Conservation (phyloP, 2,888 invertebrate genomes). For the Lordiphosa fenestrarum region DNA sequence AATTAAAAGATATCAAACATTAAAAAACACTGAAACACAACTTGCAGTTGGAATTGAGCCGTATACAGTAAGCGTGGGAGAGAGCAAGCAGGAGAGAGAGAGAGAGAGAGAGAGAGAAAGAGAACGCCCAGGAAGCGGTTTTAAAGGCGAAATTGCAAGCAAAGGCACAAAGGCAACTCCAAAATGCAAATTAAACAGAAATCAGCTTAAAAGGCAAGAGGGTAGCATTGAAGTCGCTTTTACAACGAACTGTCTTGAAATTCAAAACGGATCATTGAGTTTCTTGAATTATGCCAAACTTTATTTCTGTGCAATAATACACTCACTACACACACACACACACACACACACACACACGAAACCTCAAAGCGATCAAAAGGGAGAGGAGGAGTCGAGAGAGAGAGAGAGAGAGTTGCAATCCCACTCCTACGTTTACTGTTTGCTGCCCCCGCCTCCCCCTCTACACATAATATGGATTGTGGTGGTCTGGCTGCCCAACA, state of each 20-base stretch:
- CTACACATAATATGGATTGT: conserved; percentile 68
- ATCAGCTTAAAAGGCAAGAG: background rate
- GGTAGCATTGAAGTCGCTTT: background rate
- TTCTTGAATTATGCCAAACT: conserved; percentile 38
- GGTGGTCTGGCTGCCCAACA: conserved; percentile 72
- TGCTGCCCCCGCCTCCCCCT: conserved; percentile 21
- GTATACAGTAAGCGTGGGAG: conserved; percentile 12
- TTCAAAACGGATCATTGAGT: conserved; percentile 31
- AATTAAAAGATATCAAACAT: conserved; percentile 1
- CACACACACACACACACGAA: background rate
- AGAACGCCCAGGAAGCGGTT: conserved; percentile 1
- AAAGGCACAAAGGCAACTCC: conserved; percentile 16
- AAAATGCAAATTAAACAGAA: conserved; percentile 28
- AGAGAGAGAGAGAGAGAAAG: conserved; percentile 4
- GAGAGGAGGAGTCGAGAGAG: conserved; percentile 26
- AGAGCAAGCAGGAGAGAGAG: background rate
- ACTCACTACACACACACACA: background rate
- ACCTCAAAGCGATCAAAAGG: conserved; percentile 23
- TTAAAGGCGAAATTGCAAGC: conserved; percentile 30
- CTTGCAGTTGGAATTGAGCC: conserved; percentile 12
- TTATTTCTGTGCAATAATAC: conserved; percentile 26
- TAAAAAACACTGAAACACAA: background rate
- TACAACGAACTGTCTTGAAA: conserved; percentile 31
- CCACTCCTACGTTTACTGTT: conserved; percentile 23
- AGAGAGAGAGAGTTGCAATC: conserved; percentile 14